A percentile compares a stretch with the other conserved stretches of the same genome.
Conservation (phyloP, 2,888 invertebrate genomes). For the Drosophila acutilabella region DNA sequence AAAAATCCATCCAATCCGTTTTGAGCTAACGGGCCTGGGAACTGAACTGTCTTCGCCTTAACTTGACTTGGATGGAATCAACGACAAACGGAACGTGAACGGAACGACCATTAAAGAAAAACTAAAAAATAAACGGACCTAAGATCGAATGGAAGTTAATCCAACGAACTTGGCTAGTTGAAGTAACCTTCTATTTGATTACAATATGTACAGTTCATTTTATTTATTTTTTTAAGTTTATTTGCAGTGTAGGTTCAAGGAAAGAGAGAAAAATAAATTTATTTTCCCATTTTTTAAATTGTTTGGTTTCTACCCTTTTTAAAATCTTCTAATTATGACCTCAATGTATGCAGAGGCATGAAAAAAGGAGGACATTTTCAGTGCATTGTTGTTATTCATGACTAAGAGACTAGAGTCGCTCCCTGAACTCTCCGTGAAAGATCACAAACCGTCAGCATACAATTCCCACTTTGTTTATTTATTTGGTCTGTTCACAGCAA, state of each 20-base stretch:
- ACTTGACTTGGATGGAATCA: constrained; percentile 24
- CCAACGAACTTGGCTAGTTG: constrained; percentile 36
- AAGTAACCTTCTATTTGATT: constrained; percentile 64
- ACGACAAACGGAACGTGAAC: constrained; percentile 16
- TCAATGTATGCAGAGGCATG: constrained; percentile 46
- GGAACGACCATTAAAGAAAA: constrained; percentile 2
- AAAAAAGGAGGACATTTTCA: constrained; percentile 35
- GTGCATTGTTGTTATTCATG: constrained; percentile 36
- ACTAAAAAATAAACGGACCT: not conserved
- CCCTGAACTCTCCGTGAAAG: constrained; percentile 4
- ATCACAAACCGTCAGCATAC: constrained; percentile 1
- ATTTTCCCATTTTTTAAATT: no score
- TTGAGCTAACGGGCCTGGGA: constrained; percentile 48
- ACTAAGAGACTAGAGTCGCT: constrained; percentile 5
- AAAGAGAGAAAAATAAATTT: not conserved
- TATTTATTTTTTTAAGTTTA: constrained; percentile 2
- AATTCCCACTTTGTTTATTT: constrained; percentile 21
- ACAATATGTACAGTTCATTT: constrained; percentile 30
- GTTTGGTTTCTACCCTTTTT: constrained; percentile 36
- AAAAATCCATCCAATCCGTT: constrained; percentile 4
- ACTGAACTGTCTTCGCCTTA: constrained; percentile 32
- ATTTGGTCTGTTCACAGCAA: constrained; percentile 13
- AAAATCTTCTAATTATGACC: constrained; percentile 33
- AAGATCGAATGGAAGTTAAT: constrained; percentile 11
- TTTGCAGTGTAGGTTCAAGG: constrained; percentile 1